Percentiles rank a stretch among this genome's conserved stretches.
Evolutionary conservation across 2,113 vertebrate genomes (phyloP).

Genomic region (Gyps fulvus): DNA sequence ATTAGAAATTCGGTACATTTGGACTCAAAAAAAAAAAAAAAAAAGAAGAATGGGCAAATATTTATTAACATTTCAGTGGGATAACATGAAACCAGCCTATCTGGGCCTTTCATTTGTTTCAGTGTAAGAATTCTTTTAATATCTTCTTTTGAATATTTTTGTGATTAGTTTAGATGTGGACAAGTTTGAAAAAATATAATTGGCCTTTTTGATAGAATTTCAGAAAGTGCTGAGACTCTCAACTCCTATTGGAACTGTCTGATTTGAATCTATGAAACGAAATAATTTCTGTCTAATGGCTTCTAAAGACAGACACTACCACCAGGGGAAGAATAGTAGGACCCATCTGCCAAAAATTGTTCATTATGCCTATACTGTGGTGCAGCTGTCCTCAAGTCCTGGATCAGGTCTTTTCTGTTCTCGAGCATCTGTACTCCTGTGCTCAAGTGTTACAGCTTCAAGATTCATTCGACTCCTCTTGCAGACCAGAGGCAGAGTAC

Average conservation of each 20-base stretch:
- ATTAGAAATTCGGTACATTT: not conserved
- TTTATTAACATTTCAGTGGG: not conserved
- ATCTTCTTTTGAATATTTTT: not conserved
- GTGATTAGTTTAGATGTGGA: not conserved
- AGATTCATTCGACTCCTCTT: not conserved
- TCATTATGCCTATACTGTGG: accelerated
- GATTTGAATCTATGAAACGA: not conserved
- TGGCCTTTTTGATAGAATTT: not conserved
- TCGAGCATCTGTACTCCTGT: not conserved
- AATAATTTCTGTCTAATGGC: not conserved
- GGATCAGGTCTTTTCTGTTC: not conserved
- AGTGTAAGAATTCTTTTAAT: not conserved
- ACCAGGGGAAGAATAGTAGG: not conserved
- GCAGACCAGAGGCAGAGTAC: not conserved
- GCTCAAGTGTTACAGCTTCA: not conserved
- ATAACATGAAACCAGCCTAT: not conserved
- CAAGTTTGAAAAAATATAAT: not conserved
- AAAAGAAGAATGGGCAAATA: not conserved
- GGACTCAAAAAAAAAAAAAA: not conserved
- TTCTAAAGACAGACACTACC: not conserved
- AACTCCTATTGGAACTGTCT: not conserved
- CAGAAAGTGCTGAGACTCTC: not conserved
- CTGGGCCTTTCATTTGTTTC: not conserved
- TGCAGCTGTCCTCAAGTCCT: not conserved
- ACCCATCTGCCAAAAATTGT: not conserved